These are phyloP conservation scores for Merodon equestris DNA, from an alignment of 2,888 invertebrate species.

Conservation along the genomic window DNA sequence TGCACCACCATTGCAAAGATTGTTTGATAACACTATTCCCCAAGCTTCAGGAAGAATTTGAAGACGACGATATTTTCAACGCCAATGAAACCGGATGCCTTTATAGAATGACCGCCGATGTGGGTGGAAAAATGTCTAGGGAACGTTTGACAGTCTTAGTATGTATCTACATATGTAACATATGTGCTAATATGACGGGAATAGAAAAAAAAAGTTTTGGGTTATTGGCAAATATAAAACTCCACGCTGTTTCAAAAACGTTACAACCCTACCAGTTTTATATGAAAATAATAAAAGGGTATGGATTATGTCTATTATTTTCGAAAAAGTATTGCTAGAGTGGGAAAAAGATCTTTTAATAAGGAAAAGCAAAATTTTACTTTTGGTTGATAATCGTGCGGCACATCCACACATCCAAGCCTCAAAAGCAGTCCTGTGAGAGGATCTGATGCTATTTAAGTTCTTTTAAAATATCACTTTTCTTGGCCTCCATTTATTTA, in stretches of 20 bases:
- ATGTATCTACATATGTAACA: no score
- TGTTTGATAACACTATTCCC: no score
- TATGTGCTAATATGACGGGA: conserved; percentile 8
- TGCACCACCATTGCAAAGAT: no score
- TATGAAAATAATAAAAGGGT: conserved; percentile 11
- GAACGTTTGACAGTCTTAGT: conserved; percentile 12
- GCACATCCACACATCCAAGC: conserved; percentile 1
- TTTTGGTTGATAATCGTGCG: conserved; percentile 4
- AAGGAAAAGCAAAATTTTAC: not conserved
- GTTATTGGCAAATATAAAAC: conserved; percentile 9
- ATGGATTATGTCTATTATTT: conserved; percentile 1
- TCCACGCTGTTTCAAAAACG: conserved; percentile 17
- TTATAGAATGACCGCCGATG: conserved; percentile 69
- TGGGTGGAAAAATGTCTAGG: conserved; percentile 19
- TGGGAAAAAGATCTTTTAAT: no score
- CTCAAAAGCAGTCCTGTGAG: not conserved
- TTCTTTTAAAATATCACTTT: no score
- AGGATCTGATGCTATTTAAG: no score
- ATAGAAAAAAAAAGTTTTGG: conserved; percentile 3
- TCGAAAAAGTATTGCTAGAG: not conserved
- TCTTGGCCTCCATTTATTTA: no score
- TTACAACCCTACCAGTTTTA: conserved; percentile 19
- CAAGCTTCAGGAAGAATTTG: no score
- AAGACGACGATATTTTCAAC: no score
- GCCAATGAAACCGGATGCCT: no score